phyloP scores from a whole-genome alignment of 2,888 invertebrate species.

The Liopterus haemorrhoidalis region DNA sequence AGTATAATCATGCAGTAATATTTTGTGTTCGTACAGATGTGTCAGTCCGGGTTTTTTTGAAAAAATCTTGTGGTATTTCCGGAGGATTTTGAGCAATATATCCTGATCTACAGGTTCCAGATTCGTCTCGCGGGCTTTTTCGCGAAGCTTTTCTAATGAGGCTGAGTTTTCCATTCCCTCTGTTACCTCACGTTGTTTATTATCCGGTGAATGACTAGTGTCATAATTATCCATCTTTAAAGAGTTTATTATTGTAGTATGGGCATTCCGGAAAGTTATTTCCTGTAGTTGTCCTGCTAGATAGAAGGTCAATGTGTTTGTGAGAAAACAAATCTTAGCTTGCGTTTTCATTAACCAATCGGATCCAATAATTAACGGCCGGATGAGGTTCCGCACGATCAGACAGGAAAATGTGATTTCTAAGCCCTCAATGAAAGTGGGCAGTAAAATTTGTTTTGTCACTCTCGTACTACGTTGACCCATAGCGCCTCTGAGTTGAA shows the following conservation, averaged over 20 bases:
- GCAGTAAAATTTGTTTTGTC: conserved; percentile 17
- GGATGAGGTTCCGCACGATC: conserved; percentile 8
- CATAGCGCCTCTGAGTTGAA: conserved; percentile 22
- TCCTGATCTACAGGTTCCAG: conserved; percentile 2
- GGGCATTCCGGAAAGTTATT: too few relatives aligned
- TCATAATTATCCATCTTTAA: too few relatives aligned
- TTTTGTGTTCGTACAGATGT: conserved; percentile 30
- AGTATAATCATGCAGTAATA: conserved; percentile 27
- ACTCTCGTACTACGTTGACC: conserved; percentile 24
- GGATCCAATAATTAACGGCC: conserved; percentile 2
- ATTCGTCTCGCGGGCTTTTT: not conserved
- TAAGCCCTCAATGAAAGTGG: not conserved
- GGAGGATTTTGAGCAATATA: not conserved
- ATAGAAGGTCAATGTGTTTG: conserved; percentile 16
- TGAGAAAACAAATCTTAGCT: not conserved
- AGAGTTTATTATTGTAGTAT: conserved; percentile 7
- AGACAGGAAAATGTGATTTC: conserved; percentile 1
- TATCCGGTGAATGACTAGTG: too few relatives aligned
- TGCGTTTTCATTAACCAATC: conserved; percentile 15
- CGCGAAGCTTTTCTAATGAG: not conserved
- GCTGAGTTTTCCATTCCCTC: too few relatives aligned
- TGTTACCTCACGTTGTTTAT: too few relatives aligned
- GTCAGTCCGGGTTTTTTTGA: conserved; percentile 25
- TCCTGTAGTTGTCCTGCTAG: too few relatives aligned
- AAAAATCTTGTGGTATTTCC: not conserved